These are phyloP conservation scores for Argyra leucocephala DNA, from an alignment of 2,888 invertebrate species.

Conservation along the genomic window DNA sequence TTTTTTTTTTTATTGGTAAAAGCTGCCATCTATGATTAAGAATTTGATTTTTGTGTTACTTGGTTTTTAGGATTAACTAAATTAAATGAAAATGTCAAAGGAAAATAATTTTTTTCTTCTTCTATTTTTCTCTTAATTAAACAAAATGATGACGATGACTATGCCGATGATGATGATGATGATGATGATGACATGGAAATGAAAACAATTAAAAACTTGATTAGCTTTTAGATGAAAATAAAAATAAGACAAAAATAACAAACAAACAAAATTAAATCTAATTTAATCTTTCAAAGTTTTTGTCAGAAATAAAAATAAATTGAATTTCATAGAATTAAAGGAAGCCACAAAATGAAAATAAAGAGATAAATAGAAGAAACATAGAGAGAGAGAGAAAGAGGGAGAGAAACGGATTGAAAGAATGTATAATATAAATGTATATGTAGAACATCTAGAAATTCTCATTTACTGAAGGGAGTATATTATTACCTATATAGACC, in stretches of 20 bases:
- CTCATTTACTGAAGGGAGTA: too few species aligned
- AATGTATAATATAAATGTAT: too few species aligned
- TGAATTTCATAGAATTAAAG: background rate
- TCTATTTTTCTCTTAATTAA: background rate
- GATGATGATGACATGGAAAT: constrained; percentile 3
- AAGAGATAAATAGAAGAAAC: background rate
- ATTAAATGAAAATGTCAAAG: constrained; percentile 3
- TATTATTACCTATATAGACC: too few species aligned
- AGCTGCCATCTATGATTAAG: background rate
- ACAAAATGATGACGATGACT: background rate
- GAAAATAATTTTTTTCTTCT: background rate
- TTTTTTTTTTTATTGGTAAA: too few species aligned
- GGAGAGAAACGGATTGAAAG: too few species aligned
- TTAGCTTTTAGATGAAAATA: background rate
- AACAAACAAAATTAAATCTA: background rate
- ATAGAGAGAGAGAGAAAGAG: too few species aligned
- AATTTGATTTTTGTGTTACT: background rate
- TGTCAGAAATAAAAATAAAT: background rate
- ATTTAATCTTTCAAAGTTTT: background rate
- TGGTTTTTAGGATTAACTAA: background rate
- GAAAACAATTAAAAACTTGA: background rate
- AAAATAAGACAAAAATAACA: background rate
- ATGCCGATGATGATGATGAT: background rate
- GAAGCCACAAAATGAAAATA: background rate
- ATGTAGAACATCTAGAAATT: too few species aligned